Base-by-base conservation (phyloP, 1,140 invertebrate species). In the Lepidurus packardi region DNA sequence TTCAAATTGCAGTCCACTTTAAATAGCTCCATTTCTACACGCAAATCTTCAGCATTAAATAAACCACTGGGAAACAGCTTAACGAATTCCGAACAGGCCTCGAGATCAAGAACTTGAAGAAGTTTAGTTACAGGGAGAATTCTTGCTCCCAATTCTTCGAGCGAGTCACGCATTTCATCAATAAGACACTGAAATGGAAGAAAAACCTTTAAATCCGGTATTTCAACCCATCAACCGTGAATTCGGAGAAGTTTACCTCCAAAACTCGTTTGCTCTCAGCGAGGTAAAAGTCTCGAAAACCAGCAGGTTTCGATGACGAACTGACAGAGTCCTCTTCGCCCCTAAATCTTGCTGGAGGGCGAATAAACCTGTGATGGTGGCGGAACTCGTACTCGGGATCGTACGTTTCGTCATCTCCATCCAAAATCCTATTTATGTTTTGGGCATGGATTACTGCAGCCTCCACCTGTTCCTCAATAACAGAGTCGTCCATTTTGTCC, bases 351-450 rank as follows among this genome's bases (percentile, higher is more conserved):
- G 45, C 45, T 47, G 45, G 45, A 47, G 45, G 45, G 45, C 45
- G 45, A 10, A 16, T 47, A 47, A 47, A 47, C 16, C 45, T 47
- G 45, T 47, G 45, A 47, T 47, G 45, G 45, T 47, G 45, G 73
- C 73, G 73, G 73, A 74, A 74, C 21, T 74, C 73, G 25, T 74
- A 25, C 25, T 10, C 73, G 41, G 73, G 25, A 25, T 34, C 41
- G 73, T 25, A 42, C 25, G 25, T 74, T 11, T 74, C 73, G 10
- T 74, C 73, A 21, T 74, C n/a, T 11, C 41, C 73, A 34, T 74
- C 10, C 41, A 25, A 10, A 42, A 47, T 47, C 73, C 25, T 13
- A 74, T 74, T 74, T 10, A 74, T 74, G 13, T 25, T 42, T 10
- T 21, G 73, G 73, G 25, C 73, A 74, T 74, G 41, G 13, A 34